Evolutionary conservation across 1,140 invertebrate species (phyloP).

Genomic region (Littorina saxatilis): DNA sequence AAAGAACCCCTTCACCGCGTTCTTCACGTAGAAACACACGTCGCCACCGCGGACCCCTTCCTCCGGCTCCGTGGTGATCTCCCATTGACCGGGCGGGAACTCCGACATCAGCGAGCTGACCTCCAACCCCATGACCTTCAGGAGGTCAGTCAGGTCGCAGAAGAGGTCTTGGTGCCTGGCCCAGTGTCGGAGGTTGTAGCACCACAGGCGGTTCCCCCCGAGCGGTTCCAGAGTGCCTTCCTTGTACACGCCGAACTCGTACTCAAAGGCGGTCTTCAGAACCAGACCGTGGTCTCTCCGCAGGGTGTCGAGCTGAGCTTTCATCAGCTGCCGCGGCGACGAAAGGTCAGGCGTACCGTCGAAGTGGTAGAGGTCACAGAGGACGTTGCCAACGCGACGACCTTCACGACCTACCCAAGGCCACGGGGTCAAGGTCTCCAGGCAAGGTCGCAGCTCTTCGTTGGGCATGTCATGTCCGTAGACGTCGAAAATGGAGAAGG

Average conservation of each 20-base stretch:
- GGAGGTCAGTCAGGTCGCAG: no score
- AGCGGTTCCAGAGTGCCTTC: neutral
- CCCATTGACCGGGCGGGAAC: conserved; percentile 32
- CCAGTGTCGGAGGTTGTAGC: neutral
- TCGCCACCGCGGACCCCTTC: conserved; percentile 39
- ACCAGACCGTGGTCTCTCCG: conserved; percentile 22
- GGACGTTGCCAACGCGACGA: no score
- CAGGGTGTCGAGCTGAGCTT: conserved; percentile 6
- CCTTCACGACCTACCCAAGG: conserved; percentile 5
- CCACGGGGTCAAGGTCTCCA: conserved; percentile 19
- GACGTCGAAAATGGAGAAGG: neutral
- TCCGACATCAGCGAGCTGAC: conserved; percentile 38
- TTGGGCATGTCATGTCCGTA: neutral
- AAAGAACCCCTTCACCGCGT: conserved; percentile 20
- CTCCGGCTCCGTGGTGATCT: conserved; percentile 37
- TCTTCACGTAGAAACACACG: conserved; percentile 35
- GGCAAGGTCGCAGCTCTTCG: neutral
- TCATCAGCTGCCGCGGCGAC: conserved; percentile 21
- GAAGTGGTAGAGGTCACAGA: no score
- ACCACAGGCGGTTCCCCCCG: neutral
- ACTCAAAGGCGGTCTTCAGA: conserved; percentile 39
- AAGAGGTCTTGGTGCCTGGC: neutral
- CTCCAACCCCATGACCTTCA: conserved; percentile 28
- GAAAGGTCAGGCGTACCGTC: neutral
- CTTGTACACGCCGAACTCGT: no score